Conservation (phyloP, 2,797 vertebrate genomes). For the Micromesistius poutassou region DNA sequence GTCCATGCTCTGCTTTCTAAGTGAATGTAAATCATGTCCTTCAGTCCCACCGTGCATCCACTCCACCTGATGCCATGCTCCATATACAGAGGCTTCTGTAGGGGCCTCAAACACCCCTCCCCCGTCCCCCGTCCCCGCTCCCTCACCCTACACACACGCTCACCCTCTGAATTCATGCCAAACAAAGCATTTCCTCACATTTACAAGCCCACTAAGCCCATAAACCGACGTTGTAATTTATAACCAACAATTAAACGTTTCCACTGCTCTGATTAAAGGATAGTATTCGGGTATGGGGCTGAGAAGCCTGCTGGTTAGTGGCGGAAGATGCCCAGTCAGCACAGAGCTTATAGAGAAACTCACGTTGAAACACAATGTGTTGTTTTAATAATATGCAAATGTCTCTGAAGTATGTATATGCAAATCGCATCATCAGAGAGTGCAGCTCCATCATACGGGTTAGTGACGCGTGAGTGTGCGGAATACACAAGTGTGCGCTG, state of each 20-base stretch:
- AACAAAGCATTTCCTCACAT: slow-evolving; percentile 49
- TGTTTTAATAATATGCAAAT: neutral
- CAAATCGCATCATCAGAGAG: neutral
- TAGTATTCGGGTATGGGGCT: neutral
- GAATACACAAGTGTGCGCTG: neutral
- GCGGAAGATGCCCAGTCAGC: neutral
- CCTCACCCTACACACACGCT: neutral
- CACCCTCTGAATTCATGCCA: slow-evolving; percentile 42
- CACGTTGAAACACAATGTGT: neutral
- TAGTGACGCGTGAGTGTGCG: neutral
- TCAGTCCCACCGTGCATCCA: slow-evolving; percentile 37
- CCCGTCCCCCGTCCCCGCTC: too few relatives aligned
- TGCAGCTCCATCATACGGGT: neutral
- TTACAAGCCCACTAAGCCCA: slow-evolving; percentile 46
- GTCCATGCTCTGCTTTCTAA: slow-evolving; percentile 46
- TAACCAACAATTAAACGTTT: slow-evolving; percentile 40
- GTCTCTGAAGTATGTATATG: neutral
- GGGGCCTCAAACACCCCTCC: slow-evolving; percentile 8
- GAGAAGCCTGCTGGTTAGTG: neutral
- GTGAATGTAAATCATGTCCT: slow-evolving; percentile 53
- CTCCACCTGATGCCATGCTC: slow-evolving; percentile 44
- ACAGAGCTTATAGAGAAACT: neutral
- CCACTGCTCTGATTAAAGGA: slow-evolving; percentile 1
- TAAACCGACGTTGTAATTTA: slow-evolving; percentile 56
- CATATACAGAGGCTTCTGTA: slow-evolving; percentile 35